These are phyloP conservation scores for Unio delphinus DNA, from an alignment of 2,888 invertebrate species.

Conservation along the genomic window DNA sequence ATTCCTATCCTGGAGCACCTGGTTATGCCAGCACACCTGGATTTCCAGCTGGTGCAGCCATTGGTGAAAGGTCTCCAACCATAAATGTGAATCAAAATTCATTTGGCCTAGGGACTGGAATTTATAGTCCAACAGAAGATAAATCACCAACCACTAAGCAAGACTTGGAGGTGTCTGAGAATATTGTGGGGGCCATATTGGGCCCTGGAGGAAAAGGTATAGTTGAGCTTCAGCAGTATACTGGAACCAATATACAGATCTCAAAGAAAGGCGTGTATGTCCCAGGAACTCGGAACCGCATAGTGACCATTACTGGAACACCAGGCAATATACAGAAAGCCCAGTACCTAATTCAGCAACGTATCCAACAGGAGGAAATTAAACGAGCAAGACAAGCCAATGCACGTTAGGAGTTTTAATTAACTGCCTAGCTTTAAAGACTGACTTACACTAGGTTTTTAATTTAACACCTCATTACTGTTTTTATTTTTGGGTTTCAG, in stretches of 20 bases:
- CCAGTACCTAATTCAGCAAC: slow-evolving; percentile 95
- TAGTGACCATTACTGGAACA: slow-evolving; percentile 95
- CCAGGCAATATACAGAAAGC: slow-evolving; percentile 91
- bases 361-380: slow-evolving; percentile 94
- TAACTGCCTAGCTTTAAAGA: slow-evolving; percentile 38
- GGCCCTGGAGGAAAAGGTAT: slow-evolving; percentile 97
- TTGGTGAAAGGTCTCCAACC: slow-evolving; percentile 56
- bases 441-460: slow-evolving; percentile 32
- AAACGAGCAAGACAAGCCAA: slow-evolving; percentile 88
- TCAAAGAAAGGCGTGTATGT: slow-evolving; percentile 98
- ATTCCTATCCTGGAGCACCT: slow-evolving; percentile 56
- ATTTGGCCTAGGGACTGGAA: slow-evolving; percentile 84
- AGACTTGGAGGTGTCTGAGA: slow-evolving; percentile 86
- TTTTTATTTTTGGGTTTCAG: slow-evolving; percentile 9
- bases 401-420: slow-evolving; percentile 51
- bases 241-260: slow-evolving; percentile 98
- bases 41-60: slow-evolving; percentile 37
- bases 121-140: slow-evolving; percentile 66
- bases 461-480: slow-evolving; percentile 15
- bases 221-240: slow-evolving; percentile 96
- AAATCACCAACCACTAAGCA: slow-evolving; percentile 75
- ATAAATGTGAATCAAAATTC: slow-evolving; percentile 83
- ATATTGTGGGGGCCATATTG: slow-evolving; percentile 97
- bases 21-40: slow-evolving; percentile 49
- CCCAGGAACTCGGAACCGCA: slow-evolving; percentile 96